phyloP scores from a whole-genome alignment of 2,113 vertebrate species.

The Sminthopsis crassicaudata region DNA sequence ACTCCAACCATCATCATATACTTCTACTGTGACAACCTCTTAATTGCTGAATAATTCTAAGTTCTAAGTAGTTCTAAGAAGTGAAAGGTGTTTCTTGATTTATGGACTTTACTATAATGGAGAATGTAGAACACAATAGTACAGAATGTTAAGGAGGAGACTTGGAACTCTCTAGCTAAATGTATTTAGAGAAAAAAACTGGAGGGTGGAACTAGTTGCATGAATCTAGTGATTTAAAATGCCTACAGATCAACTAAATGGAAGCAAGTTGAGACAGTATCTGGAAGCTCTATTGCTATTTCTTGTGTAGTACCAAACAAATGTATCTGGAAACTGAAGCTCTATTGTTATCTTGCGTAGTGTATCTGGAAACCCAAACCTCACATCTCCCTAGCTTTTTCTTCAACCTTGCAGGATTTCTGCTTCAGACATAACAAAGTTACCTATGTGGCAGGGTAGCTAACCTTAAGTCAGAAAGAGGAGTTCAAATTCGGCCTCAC shows the following conservation, averaged over 20 bases:
- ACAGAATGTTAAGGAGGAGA: background rate
- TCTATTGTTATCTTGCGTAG: background rate
- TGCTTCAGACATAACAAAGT: background rate
- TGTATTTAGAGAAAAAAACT: background rate
- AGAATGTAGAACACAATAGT: background rate
- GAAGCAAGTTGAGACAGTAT: background rate
- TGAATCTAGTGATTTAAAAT: background rate
- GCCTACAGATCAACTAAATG: background rate
- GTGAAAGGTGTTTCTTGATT: background rate
- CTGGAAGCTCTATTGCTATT: background rate
- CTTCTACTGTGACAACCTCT: background rate
- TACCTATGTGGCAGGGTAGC: background rate
- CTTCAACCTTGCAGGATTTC: background rate
- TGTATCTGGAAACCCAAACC: background rate
- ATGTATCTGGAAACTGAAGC: background rate
- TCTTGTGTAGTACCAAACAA: background rate
- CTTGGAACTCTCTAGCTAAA: background rate
- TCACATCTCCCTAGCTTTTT: background rate
- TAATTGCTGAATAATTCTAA: background rate
- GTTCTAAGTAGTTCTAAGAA: background rate
- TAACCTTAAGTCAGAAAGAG: background rate
- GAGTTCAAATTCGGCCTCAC: background rate
- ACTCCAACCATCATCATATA: background rate
- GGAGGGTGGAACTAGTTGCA: background rate
- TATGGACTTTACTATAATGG: background rate